Evolutionary conservation across 2,797 vertebrate genomes (phyloP).

Genomic region (Streptopelia turtur): DNA sequence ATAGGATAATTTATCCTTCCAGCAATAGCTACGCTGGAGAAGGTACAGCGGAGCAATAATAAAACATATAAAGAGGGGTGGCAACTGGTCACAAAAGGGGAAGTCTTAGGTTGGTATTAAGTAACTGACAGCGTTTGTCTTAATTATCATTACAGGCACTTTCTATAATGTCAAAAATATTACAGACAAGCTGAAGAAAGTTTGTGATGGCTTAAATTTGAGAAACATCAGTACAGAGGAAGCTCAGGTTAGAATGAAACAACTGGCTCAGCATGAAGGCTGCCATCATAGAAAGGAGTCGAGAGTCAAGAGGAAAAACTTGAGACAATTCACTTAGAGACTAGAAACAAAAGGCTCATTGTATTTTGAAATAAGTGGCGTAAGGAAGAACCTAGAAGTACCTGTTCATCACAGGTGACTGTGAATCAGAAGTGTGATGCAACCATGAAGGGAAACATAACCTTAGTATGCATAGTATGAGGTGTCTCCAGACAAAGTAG

Average conservation of each 20-base stretch:
- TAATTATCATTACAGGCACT: not conserved
- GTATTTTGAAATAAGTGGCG: not conserved
- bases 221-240: not conserved
- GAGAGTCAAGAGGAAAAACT: not conserved
- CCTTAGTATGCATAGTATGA: not conserved
- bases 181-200: not conserved
- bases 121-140: not conserved
- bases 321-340: not conserved
- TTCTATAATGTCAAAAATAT: not conserved
- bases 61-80: not conserved
- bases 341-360: not conserved
- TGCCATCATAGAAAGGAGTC: not conserved
- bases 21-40: not conserved
- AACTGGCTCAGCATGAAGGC: not conserved
- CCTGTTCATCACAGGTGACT: not conserved
- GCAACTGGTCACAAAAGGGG: not conserved
- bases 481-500: not conserved
- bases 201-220: not conserved
- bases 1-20: not conserved
- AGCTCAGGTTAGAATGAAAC: not conserved
- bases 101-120: not conserved
- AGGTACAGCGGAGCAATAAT: not conserved
- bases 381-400: not conserved
- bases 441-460: not conserved
- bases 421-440: constrained; percentile 9